phyloP scores from a whole-genome alignment of 92 coral and sea anemone genomes.

The Zoanthus sansibaricus region DNA sequence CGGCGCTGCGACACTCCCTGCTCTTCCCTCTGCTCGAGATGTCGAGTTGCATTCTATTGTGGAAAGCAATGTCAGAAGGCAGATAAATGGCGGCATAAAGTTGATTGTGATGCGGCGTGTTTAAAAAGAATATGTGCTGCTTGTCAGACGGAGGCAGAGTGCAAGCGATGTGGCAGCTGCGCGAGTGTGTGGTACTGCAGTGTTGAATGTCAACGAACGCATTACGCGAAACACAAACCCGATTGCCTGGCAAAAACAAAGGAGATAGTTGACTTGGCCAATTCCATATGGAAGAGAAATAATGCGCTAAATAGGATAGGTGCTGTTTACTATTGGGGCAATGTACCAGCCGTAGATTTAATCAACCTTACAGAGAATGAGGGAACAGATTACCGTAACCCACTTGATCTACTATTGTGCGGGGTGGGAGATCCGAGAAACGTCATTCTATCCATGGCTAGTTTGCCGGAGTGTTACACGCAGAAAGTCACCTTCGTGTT shows the following conservation, averaged over 20 bases:
- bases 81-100: conserved; percentile 71
- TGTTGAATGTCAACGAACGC: not conserved
- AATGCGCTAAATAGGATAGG: no score
- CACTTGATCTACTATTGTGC: conserved; percentile 67
- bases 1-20: conserved; percentile 65
- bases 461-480: conserved; percentile 19
- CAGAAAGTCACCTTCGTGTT: no score
- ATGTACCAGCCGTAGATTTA: no score
- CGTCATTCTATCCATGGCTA: conserved; percentile 70
- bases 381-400: conserved; percentile 62
- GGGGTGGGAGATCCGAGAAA: conserved; percentile 88
- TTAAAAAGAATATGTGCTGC: conserved; percentile 48
- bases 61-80: conserved; percentile 63
- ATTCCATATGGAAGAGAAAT: no score
- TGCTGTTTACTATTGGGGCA: no score
- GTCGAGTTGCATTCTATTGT: conserved; percentile 73
- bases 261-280: not conserved
- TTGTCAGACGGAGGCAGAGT: conserved; percentile 47
- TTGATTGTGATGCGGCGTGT: conserved; percentile 61
- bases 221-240: conserved; percentile 63
- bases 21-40: conserved; percentile 48
- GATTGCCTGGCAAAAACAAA: conserved; percentile 59
- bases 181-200: not conserved
- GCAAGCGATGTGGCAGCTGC: conserved; percentile 66
- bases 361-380: conserved; percentile 59